These are phyloP conservation scores for Koerneria pararmatus DNA, from an alignment of 2,888 invertebrate species.

Conservation along the genomic window DNA sequence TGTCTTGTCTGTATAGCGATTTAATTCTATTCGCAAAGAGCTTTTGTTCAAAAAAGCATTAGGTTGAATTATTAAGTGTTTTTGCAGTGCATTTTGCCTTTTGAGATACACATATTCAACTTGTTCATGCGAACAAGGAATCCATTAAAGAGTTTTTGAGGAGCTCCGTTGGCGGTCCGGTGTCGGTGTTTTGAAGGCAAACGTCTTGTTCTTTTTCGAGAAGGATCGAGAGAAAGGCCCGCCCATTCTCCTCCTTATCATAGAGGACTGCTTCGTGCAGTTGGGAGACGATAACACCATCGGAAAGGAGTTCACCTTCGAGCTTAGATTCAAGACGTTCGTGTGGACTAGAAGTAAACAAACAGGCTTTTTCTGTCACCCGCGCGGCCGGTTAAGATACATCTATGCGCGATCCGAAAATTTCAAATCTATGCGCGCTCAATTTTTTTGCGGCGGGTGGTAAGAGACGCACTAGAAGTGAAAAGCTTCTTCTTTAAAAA, in stretches of 20 bases:
- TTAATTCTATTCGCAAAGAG: too few relatives aligned
- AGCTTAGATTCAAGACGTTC: constrained; percentile 57
- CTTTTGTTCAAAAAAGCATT: too few relatives aligned
- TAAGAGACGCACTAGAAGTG: too few relatives aligned
- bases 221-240: constrained; percentile 32
- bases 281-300: constrained; percentile 56
- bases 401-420: too few relatives aligned
- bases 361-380: not conserved
- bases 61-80: too few relatives aligned
- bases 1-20: too few relatives aligned
- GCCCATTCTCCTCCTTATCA: constrained; percentile 50
- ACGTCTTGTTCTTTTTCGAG: constrained; percentile 52
- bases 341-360: constrained; percentile 20
- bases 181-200: constrained; percentile 54
- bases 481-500: too few relatives aligned
- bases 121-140: too few relatives aligned
- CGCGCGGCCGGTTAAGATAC: not conserved
- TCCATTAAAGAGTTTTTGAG: constrained; percentile 31
- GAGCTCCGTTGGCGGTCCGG: constrained; percentile 52
- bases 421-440: too few relatives aligned
- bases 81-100: too few relatives aligned
- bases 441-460: too few relatives aligned
- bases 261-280: constrained; percentile 58
- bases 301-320: constrained; percentile 54
- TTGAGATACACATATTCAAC: too few relatives aligned